Base-by-base conservation (phyloP, 2,888 invertebrate genomes). In the Timandra comae region DNA sequence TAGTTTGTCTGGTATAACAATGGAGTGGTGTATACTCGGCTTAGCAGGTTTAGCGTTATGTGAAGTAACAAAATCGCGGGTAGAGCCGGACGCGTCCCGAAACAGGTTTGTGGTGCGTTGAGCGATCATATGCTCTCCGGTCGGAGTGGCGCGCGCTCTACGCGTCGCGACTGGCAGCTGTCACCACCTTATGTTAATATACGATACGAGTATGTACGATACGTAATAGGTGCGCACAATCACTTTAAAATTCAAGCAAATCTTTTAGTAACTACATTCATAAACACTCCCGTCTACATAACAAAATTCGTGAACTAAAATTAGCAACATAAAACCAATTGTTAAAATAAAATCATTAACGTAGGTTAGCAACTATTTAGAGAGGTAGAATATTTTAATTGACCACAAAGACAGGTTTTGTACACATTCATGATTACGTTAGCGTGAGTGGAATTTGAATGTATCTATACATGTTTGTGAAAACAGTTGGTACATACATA, bases 1-100 rank as follows among this genome's bases (percentile, higher is more conserved):
- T 82, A 82, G 63, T 53, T 64, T 53, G 81, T 76, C 79, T 78
- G 76, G 66, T 64, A 63, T 62, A 66, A 79, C 74, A 76, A 77
- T 78, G 53, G 58, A 49, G 54, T 54, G 59, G 50, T 49, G 46
- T 52, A 66, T 62, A 59, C 16, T 16, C 4, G 16, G 66, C 66
- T 74, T 69, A 76, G 75, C 68, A 66, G 67, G 65, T 64, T 74
- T 68, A 57, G 63, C 63, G 55, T 44, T 41, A 45, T 42, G 31
- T 40, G 33, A 25, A 43, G 45, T 36, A 65, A 72, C 63, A 64
- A 69, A 72, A 70, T 70, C 56, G 65, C 68, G 64, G 67, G 56
- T 61, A 60, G 57, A 56, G 41, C 49, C 59, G 63, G 54, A 45
- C 54, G 49, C 50, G 47, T 52, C 46, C 52, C 49, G 50, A 63